These are phyloP conservation scores for Notarius lentiginosus DNA, from an alignment of 2,113 vertebrate genomes.

Conservation along the genomic window DNA sequence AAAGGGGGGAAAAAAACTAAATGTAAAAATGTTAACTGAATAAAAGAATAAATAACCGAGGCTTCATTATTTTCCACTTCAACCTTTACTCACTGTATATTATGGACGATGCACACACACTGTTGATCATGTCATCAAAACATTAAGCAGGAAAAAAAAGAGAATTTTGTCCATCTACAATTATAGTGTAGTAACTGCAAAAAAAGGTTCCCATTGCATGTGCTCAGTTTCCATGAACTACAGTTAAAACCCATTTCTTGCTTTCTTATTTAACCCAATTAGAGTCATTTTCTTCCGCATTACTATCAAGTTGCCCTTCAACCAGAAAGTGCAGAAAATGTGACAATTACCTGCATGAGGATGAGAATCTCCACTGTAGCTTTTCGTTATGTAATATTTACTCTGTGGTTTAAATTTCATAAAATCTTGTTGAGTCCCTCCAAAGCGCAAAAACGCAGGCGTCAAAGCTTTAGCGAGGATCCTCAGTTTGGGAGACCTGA, in stretches of 20 bases:
- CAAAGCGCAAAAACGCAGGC: conserved; percentile 88
- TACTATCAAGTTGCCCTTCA: background rate
- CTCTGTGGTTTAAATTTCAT: conserved; percentile 81
- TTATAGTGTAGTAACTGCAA: background rate
- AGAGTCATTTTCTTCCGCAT: background rate
- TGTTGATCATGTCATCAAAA: background rate
- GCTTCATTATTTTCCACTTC: background rate
- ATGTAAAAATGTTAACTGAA: too few species aligned
- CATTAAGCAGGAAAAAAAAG: background rate
- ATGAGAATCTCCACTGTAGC: background rate
- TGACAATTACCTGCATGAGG: conserved; percentile 50
- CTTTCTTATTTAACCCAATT: conserved; percentile 23
- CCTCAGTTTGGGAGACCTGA: conserved; percentile 81
- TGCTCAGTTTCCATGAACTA: background rate
- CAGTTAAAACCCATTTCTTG: background rate
- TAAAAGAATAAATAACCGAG: background rate
- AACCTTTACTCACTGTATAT: background rate
- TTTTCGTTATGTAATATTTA: conserved; percentile 63
- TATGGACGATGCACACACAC: background rate
- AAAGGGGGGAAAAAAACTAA: too few species aligned
- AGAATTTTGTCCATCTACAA: background rate
- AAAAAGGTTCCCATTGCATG: background rate
- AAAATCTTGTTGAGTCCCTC: conserved; percentile 89
- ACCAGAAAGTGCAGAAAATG: background rate
- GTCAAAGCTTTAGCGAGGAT: conserved; percentile 78